Conservation (phyloP, 2,888 invertebrate species). For the Erebia ligea region DNA sequence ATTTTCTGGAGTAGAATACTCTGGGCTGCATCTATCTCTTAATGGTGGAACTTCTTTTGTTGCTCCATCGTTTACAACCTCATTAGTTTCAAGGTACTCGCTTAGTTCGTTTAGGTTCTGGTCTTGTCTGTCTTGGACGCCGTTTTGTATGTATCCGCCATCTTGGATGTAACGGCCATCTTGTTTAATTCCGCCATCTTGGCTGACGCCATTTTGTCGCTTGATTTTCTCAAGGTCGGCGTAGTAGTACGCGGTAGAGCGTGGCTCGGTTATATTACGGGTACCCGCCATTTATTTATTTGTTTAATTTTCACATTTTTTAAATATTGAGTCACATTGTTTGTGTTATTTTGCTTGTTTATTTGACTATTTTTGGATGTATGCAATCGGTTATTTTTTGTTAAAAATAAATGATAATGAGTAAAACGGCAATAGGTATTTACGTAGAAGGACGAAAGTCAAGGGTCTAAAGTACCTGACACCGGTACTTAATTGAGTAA, state of each 20-base stretch:
- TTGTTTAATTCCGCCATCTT: slow-evolving; percentile 33
- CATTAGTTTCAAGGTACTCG: slow-evolving; percentile 67
- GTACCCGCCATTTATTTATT: slow-evolving; percentile 55
- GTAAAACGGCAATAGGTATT: too few species aligned
- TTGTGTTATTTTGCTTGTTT: background rate
- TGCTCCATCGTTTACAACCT: slow-evolving; percentile 66
- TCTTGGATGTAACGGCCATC: slow-evolving; percentile 47
- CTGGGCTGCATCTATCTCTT: slow-evolving; percentile 65
- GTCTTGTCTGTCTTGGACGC: slow-evolving; percentile 40
- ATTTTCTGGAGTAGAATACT: slow-evolving; percentile 64
- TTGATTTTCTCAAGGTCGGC: slow-evolving; percentile 83
- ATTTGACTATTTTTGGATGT: background rate
- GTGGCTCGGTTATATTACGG: slow-evolving; percentile 77
- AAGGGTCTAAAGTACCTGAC: too few species aligned
- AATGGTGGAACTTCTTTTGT: slow-evolving; percentile 66
- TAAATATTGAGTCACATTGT: slow-evolving; percentile 37
- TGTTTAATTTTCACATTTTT: slow-evolving; percentile 46
- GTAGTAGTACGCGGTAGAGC: slow-evolving; percentile 84
- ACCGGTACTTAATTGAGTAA: too few species aligned
- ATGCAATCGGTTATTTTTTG: slow-evolving; percentile 12
- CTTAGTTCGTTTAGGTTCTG: slow-evolving; percentile 76
- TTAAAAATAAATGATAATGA: background rate
- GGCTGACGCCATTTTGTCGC: slow-evolving; percentile 53
- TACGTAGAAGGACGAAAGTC: too few species aligned
- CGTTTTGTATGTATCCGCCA: slow-evolving; percentile 11